These are phyloP conservation scores for Podocnemis expansa DNA, from an alignment of 2,113 vertebrate species.

Conservation along the genomic window DNA sequence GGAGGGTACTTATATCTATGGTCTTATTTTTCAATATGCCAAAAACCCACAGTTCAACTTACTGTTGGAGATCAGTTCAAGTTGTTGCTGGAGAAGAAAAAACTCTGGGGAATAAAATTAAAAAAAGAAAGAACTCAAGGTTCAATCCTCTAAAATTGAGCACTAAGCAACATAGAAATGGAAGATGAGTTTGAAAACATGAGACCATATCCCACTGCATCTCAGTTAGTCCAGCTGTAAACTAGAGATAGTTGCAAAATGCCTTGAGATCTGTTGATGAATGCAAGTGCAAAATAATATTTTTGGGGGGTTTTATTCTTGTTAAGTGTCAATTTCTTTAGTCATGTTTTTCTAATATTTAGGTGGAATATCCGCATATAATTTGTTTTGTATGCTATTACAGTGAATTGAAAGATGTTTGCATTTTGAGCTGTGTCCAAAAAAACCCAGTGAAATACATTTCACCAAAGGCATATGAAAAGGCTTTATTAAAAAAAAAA, in stretches of 20 bases:
- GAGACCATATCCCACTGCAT: not conserved
- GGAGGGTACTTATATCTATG: not conserved
- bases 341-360: not conserved
- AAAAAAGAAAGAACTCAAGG: not conserved
- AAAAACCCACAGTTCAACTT: fast-evolving
- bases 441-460: no score
- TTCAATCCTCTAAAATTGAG: not conserved
- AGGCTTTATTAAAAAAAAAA: not conserved
- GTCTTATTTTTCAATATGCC: not conserved
- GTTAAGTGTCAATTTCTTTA: not conserved
- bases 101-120: not conserved
- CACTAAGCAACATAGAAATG: not conserved
- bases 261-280: not conserved
- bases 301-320: no score
- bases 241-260: not conserved
- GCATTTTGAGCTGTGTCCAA: no score
- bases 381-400: not conserved
- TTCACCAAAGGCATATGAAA: no score
- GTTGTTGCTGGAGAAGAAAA: not conserved
- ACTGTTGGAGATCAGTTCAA: not conserved
- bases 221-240: not conserved
- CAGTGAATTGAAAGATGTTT: no score
- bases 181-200: not conserved
- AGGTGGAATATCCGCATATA: fast-evolving
- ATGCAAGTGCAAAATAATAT: not conserved